Evolutionary conservation across 2,797 vertebrate species (phyloP).

Genomic region (Sebastes umbrosus): DNA sequence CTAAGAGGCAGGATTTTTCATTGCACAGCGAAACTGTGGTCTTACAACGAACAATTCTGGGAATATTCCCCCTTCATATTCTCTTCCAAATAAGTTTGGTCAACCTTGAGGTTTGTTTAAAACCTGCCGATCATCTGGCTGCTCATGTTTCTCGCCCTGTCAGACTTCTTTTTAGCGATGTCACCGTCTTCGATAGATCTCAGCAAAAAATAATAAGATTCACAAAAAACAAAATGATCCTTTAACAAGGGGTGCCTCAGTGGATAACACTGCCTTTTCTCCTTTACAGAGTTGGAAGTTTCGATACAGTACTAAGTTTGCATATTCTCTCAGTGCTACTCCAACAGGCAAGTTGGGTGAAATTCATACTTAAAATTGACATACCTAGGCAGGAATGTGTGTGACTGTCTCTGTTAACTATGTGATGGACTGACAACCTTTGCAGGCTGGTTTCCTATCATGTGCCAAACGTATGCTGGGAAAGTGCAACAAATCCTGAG

Average conservation of each 20-base stretch:
- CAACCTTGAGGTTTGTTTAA: not conserved
- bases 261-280: not conserved
- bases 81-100: not conserved
- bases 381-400: not conserved
- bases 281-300: not conserved
- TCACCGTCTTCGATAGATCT: not conserved
- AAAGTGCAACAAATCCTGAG: not conserved
- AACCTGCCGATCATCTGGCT: not conserved
- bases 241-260: not conserved
- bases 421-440: slow-evolving; percentile 37
- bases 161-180: not conserved
- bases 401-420: slow-evolving; percentile 24
- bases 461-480: not conserved
- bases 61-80: not conserved
- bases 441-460: not conserved
- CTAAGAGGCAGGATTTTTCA: not conserved
- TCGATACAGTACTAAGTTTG: not conserved
- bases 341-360: not conserved
- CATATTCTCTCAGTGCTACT: slow-evolving; percentile 2
- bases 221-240: not conserved
- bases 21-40: not conserved
- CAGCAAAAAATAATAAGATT: not conserved
- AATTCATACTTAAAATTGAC: slow-evolving; percentile 20
- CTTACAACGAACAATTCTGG: not conserved
- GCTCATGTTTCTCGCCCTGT: not conserved